Base-by-base conservation (phyloP, 1,140 invertebrate species). In the Sitophilus oryzae region DNA sequence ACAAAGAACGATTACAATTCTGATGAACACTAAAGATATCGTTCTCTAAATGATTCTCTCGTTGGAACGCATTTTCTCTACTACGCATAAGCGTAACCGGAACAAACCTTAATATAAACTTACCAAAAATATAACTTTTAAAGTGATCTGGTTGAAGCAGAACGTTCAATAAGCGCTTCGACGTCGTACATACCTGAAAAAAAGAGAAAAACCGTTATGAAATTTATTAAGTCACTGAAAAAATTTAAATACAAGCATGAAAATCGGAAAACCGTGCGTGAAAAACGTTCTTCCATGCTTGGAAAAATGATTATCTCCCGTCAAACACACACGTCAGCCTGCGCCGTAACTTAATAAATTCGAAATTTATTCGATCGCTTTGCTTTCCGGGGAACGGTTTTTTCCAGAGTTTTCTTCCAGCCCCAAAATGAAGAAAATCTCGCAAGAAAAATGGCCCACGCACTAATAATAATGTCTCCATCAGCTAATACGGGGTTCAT, bases 401-500 rank as follows among this genome's bases (percentile, higher is more conserved):
- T 30, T 11, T 30, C n/a, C n/a, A n/a, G n/a, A n/a, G n/a, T n/a
- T n/a, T n/a, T n/a, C n/a, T n/a, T n/a, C n/a, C n/a, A n/a, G n/a
- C n/a, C n/a, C n/a, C n/a, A n/a, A n/a, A n/a, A n/a, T n/a, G n/a
- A n/a, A n/a, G n/a, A n/a, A n/a, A n/a, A n/a, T n/a, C n/a, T n/a
- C n/a, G 5, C 25, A 37, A 34, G 30, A 53, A 46, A 53, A 53
- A 53, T 41, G 20, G 30, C 43, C 4, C n/a, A 44, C 21, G 10
- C 42, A 41, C 18, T 53, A 46, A 53, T 53, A 53, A 53, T 53
- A 53, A 46, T 46, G 51, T 46, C 51, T 53, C 51, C 43, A 46
- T 53, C 51, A 53, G 40, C 51, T 53, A 45, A 53, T 53, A 53
- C 42, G 51, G 34, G 43, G 51, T 46, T 53, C 51, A 53, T 53